A percentile compares a stretch with the other conserved stretches of the same genome.
phyloP scores from a whole-genome alignment of 2,888 invertebrate species.

The Labia minor region DNA sequence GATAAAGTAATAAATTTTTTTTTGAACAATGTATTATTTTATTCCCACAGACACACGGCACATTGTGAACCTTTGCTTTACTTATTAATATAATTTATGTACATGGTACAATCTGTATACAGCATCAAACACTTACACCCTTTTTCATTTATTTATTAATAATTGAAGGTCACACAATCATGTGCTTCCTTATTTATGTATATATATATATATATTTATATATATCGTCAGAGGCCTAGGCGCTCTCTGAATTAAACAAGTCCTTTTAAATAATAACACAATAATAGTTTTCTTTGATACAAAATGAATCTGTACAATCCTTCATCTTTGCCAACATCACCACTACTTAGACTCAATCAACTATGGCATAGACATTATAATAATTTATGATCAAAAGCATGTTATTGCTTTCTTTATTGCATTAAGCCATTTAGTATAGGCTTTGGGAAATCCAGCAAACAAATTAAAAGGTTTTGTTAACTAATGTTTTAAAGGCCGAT shows the following conservation, averaged over 20 bases:
- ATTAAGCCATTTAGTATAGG: conserved; percentile 35
- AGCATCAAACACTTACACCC: conserved; percentile 50
- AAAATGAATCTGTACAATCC: conserved; percentile 24
- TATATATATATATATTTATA: background rate
- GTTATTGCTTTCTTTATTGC: conserved; percentile 46
- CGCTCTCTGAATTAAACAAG: background rate
- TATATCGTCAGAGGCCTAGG: background rate
- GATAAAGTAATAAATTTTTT: conserved; percentile 35
- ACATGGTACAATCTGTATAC: conserved; percentile 58
- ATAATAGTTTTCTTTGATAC: conserved; percentile 19
- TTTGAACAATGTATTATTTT: conserved; percentile 79
- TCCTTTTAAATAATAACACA: conserved; percentile 22
- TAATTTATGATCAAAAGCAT: conserved; percentile 34
- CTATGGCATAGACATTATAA: conserved; percentile 15
- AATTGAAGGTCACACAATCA: background rate
- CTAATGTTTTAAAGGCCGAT: conserved; percentile 18
- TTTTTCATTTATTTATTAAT: conserved; percentile 27
- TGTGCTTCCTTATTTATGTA: background rate
- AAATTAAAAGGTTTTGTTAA: conserved; percentile 24
- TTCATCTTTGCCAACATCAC: conserved; percentile 20
- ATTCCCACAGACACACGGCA: conserved; percentile 82
- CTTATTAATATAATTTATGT: conserved; percentile 61
- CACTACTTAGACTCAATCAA: background rate
- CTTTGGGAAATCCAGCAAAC: conserved; percentile 22
- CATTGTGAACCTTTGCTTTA: conserved; percentile 80